phyloP scores from a whole-genome alignment of 2,888 invertebrate genomes.

The Branchellion lobata region DNA sequence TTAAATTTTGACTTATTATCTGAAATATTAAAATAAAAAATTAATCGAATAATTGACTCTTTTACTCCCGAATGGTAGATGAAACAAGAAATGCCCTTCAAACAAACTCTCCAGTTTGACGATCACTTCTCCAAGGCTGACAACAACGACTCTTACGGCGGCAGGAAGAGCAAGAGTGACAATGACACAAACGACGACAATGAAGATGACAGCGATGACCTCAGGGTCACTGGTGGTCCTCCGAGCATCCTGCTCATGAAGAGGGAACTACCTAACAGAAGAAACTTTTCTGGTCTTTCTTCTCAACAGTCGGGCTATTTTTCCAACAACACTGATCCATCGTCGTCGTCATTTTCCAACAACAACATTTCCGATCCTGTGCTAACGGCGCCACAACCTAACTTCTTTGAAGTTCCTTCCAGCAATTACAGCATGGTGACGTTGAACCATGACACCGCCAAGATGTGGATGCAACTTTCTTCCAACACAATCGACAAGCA shows the following conservation, averaged over 20 bases:
- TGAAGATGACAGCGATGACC: constrained; percentile 15
- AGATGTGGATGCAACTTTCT: constrained; percentile 36
- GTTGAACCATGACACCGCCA: background rate
- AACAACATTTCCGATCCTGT: background rate
- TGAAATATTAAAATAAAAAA: background rate
- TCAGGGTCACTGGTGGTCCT: background rate
- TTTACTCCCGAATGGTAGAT: no score
- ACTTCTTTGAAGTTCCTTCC: background rate
- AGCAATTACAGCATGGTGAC: background rate
- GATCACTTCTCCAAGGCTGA: background rate
- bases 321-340: background rate
- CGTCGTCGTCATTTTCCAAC: constrained; percentile 1
- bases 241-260: background rate
- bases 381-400: background rate
- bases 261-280: background rate
- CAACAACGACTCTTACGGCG: constrained; percentile 9
- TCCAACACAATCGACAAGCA: background rate
- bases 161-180: background rate
- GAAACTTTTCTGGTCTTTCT: background rate
- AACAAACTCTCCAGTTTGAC: background rate
- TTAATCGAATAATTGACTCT: no score
- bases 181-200: constrained; percentile 11
- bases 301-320: background rate
- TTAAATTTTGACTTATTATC: background rate
- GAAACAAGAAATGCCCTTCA: background rate